Percentiles rank a stretch among this genome's conserved stretches.
Conservation (phyloP, 1,140 invertebrate genomes). For the Drosophila sechellia region DNA sequence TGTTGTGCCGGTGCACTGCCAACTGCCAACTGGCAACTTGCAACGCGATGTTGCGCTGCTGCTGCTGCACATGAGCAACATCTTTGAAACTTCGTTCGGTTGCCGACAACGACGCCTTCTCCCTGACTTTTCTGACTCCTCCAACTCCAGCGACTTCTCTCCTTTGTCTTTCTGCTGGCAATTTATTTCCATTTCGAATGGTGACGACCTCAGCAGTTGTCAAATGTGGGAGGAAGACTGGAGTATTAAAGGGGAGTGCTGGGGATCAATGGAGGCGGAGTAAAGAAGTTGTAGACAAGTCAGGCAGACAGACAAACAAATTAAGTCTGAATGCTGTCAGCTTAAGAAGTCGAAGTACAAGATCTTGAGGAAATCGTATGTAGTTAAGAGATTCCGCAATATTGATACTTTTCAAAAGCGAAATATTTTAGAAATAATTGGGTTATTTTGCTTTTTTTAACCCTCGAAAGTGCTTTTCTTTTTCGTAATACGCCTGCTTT, state of each 20-base stretch:
- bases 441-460: background rate
- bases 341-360: background rate
- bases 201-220: constrained; percentile 39
- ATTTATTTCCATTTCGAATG: constrained; percentile 50
- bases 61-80: constrained; percentile 32
- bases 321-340: constrained; percentile 33
- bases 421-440: too few species aligned
- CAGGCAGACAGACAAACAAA: constrained; percentile 36
- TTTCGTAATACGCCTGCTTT: background rate
- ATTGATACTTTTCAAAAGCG: background rate
- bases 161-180: constrained; percentile 26
- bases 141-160: constrained; percentile 9
- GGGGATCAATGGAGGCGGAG: background rate
- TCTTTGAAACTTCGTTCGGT: constrained; percentile 21
- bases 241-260: constrained; percentile 2
- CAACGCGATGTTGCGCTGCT: constrained; percentile 5
- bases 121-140: constrained; percentile 9
- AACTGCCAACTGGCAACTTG: constrained; percentile 40
- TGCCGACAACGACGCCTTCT: constrained; percentile 40
- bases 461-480: background rate
- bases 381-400: background rate
- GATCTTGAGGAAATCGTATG: background rate
- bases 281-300: constrained; percentile 4
- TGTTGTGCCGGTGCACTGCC: constrained; percentile 55
- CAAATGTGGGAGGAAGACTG: constrained; percentile 33